phyloP scores from a whole-genome alignment of 1,140 invertebrate species.

The Drosophila azteca region DNA sequence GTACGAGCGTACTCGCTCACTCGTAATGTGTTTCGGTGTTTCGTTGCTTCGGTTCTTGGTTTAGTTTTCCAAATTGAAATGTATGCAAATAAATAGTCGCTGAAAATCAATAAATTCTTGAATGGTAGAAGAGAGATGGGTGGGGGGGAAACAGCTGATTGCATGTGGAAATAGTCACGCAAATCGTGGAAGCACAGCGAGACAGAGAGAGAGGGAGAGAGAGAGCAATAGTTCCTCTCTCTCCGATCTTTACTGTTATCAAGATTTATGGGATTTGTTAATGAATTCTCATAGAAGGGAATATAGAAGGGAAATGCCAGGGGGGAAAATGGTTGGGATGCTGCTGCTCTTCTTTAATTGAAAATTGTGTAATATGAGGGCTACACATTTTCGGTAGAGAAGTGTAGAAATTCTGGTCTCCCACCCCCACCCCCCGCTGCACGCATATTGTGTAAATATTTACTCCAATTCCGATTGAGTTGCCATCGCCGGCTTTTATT shows the following conservation, averaged over 20 bases:
- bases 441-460: constrained; percentile 68
- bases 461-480: constrained; percentile 44
- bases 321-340: too few relatives aligned
- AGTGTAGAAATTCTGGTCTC: constrained; percentile 6
- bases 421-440: neutral
- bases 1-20: neutral
- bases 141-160: constrained; percentile 55
- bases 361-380: constrained; percentile 26
- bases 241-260: constrained; percentile 36
- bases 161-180: constrained; percentile 42
- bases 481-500: constrained; percentile 23
- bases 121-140: constrained; percentile 14
- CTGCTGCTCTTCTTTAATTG: constrained; percentile 32
- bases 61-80: constrained; percentile 70
- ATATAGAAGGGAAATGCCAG: too few relatives aligned
- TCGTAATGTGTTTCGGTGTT: constrained; percentile 49
- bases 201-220: constrained; percentile 1
- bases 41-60: constrained; percentile 46
- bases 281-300: constrained; percentile 31
- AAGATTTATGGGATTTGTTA: constrained; percentile 62
- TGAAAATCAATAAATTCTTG: constrained; percentile 70
- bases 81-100: constrained; percentile 63
- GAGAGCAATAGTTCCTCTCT: constrained; percentile 7
- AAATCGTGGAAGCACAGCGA: neutral
- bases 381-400: neutral